These are phyloP conservation scores for Halcyon chelicuti DNA, from an alignment of 2,797 vertebrate genomes.

Conservation along the genomic window DNA sequence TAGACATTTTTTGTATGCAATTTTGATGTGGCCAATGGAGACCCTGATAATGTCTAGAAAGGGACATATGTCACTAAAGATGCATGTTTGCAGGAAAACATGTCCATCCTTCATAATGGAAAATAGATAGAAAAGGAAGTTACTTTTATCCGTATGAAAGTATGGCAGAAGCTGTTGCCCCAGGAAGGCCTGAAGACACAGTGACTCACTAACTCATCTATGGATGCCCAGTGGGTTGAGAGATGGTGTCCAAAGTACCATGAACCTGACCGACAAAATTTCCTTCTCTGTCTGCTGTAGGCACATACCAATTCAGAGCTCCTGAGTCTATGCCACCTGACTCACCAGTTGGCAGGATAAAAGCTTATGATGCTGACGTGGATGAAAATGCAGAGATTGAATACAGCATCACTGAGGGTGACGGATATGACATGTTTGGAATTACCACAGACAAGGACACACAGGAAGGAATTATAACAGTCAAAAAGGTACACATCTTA, in stretches of 20 bases:
- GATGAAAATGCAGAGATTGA: constrained; percentile 91
- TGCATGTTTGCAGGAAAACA: not conserved
- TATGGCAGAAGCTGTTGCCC: not conserved
- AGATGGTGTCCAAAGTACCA: not conserved
- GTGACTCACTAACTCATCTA: rapidly evolving
- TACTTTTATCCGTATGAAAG: not conserved
- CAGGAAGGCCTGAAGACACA: not conserved
- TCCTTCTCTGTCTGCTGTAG: constrained; percentile 70
- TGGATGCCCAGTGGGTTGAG: not conserved
- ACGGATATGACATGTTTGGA: constrained; percentile 89
- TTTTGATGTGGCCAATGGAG: not conserved
- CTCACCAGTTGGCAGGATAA: constrained; percentile 84
- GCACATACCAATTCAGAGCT: constrained; percentile 89
- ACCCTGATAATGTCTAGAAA: not conserved
- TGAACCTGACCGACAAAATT: not conserved
- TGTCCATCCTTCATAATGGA: not conserved
- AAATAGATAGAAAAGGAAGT: not conserved
- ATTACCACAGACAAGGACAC: constrained; percentile 87
- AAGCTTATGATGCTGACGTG: constrained; percentile 88
- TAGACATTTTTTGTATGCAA: not conserved
- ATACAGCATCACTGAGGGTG: constrained; percentile 89
- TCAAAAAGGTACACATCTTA: constrained; percentile 86
- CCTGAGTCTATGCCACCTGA: constrained; percentile 85
- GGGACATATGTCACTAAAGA: not conserved
- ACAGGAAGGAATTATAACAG: constrained; percentile 89